phyloP scores from a whole-genome alignment of 1,140 invertebrate species.

The Nebria ingens region DNA sequence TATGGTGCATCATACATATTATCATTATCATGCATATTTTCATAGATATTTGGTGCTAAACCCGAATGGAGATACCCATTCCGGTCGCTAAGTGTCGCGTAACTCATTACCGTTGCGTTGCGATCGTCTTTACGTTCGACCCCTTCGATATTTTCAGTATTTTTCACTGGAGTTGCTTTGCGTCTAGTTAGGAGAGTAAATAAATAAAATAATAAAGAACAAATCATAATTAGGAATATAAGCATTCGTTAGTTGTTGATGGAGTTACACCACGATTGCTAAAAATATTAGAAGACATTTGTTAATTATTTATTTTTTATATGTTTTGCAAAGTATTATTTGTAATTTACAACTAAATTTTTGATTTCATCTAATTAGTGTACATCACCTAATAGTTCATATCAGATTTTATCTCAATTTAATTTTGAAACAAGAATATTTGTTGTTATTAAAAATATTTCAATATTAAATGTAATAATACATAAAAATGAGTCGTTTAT shows the following conservation, averaged over 20 bases:
- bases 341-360: no score
- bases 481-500: no score
- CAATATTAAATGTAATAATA: no score
- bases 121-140: slow-evolving; percentile 74
- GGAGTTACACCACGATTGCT: no score
- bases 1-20: slow-evolving; percentile 56
- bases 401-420: no score
- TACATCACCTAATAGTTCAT: no score
- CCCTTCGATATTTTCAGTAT: slow-evolving; percentile 76
- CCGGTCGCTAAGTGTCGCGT: slow-evolving; percentile 64
- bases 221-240: slow-evolving; percentile 2
- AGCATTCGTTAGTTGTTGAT: background rate
- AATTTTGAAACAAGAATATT: background rate
- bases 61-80: slow-evolving; percentile 34
- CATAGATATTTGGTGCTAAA: slow-evolving; percentile 50
- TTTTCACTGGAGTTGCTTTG: slow-evolving; percentile 74
- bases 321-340: no score
- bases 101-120: slow-evolving; percentile 76
- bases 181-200: slow-evolving; percentile 41
- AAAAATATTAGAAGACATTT: no score
- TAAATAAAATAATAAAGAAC: slow-evolving; percentile 1
- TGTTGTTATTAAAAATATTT: no score
- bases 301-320: no score
- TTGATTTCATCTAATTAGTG: no score
- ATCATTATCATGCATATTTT: slow-evolving; percentile 62